phyloP scores from a whole-genome alignment of 1,140 invertebrate species.

The Zaprionus inermis region DNA sequence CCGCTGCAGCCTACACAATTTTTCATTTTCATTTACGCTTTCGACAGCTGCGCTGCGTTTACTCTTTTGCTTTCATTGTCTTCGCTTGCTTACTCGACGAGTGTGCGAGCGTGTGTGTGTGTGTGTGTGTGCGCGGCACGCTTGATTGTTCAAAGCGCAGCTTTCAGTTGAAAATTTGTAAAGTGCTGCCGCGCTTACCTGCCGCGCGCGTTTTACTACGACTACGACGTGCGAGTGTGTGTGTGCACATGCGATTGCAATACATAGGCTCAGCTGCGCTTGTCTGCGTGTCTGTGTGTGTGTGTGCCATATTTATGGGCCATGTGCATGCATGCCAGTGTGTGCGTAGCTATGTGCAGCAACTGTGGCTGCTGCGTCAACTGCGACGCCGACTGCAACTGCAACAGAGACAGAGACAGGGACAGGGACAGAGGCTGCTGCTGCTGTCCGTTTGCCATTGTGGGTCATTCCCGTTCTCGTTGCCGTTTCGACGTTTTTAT shows the following conservation, averaged over 20 bases:
- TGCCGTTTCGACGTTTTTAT: conserved; percentile 63
- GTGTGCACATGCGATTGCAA: conserved; percentile 15
- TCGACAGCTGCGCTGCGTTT: conserved; percentile 55
- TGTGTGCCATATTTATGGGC: conserved; percentile 51
- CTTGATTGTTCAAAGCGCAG: conserved; percentile 81
- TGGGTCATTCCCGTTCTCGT: conserved; percentile 72
- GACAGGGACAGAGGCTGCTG: too few relatives aligned
- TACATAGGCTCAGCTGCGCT: conserved; percentile 52
- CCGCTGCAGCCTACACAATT: conserved; percentile 40
- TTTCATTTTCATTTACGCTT: conserved; percentile 72
- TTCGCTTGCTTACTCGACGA: conserved; percentile 12
- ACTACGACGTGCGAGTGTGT: conserved; percentile 17
- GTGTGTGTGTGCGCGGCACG: conserved; percentile 37
- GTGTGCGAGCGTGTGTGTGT: conserved; percentile 7
- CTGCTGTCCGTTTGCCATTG: conserved; percentile 74
- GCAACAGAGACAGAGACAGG: too few relatives aligned
- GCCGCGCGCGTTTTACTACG: conserved; percentile 70
- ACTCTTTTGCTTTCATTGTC: conserved; percentile 71
- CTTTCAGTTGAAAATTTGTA: conserved; percentile 76
- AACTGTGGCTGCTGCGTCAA: neutral
- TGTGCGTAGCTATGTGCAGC: conserved; percentile 17
- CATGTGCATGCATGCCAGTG: conserved; percentile 39
- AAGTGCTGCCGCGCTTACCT: conserved; percentile 66
- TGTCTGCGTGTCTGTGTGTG: conserved; percentile 9
- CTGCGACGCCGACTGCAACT: neutral